Conservation (phyloP, 2,113 vertebrate species). For the Ochotona princeps region DNA sequence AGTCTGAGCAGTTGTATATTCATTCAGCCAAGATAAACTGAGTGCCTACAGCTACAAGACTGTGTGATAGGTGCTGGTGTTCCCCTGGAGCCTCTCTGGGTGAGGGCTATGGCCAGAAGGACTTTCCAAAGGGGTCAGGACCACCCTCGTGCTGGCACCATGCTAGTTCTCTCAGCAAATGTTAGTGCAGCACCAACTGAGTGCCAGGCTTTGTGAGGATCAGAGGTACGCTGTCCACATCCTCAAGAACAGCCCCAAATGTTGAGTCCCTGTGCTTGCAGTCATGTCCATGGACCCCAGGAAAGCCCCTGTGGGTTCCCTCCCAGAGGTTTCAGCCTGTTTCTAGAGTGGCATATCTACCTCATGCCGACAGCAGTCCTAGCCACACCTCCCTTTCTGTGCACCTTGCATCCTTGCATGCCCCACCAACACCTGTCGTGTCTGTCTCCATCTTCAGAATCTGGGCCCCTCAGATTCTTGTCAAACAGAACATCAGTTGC, state of each 20-base stretch:
- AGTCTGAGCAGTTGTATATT: not conserved
- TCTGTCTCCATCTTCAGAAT: not conserved
- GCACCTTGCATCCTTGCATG: not conserved
- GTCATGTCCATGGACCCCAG: not conserved
- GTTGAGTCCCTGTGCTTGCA: not conserved
- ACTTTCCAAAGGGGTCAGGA: not conserved
- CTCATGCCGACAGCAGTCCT: not conserved
- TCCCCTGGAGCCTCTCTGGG: not conserved
- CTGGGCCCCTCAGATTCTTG: not conserved
- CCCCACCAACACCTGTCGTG: not conserved
- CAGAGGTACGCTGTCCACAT: not conserved
- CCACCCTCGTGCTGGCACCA: not conserved
- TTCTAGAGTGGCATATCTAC: not conserved
- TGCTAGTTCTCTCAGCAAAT: not conserved
- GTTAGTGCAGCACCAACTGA: not conserved
- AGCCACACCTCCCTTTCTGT: accelerated
- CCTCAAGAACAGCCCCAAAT: not conserved
- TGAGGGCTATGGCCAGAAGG: not conserved
- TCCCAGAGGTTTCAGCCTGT: not conserved
- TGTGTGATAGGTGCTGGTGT: not conserved
- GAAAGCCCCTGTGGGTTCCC: too few species aligned
- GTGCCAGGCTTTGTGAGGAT: not conserved
- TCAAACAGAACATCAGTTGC: not conserved
- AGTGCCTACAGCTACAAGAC: not conserved
- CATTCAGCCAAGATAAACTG: not conserved